A percentile compares a stretch with the other conserved stretches of the same genome.
phyloP scores from a whole-genome alignment of 2,888 invertebrate genomes.

The Cataglyphis rosenhaueri region DNA sequence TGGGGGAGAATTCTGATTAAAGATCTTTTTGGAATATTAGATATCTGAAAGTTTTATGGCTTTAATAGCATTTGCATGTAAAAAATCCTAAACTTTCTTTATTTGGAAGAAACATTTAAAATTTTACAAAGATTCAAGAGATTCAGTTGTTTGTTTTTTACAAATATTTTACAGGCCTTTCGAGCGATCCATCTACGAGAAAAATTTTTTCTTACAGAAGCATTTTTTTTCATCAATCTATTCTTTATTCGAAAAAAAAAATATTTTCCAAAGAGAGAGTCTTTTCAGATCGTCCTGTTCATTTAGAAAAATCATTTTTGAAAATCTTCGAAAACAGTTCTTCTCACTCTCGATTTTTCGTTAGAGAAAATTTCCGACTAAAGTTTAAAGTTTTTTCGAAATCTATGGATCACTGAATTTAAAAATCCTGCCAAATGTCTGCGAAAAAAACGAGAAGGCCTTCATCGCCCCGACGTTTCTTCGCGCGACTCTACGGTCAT shows the following conservation, averaged over 20 bases:
- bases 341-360: neutral
- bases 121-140: neutral
- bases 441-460: constrained; percentile 85
- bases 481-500: constrained; percentile 92
- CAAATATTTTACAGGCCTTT: neutral
- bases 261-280: neutral
- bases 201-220: neutral
- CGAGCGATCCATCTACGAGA: neutral
- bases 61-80: neutral
- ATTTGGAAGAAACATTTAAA: neutral
- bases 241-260: neutral
- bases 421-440: constrained; percentile 69
- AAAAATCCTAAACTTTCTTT: neutral
- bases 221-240: neutral
- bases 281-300: neutral
- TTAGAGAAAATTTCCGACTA: neutral
- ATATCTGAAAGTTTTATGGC: neutral
- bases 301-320: neutral
- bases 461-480: constrained; percentile 93
- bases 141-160: neutral
- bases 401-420: neutral
- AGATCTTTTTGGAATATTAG: neutral
- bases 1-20: neutral
- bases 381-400: neutral
- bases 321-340: neutral